phyloP scores from a whole-genome alignment of 2,888 invertebrate genomes.

The Morpho achilles region DNA sequence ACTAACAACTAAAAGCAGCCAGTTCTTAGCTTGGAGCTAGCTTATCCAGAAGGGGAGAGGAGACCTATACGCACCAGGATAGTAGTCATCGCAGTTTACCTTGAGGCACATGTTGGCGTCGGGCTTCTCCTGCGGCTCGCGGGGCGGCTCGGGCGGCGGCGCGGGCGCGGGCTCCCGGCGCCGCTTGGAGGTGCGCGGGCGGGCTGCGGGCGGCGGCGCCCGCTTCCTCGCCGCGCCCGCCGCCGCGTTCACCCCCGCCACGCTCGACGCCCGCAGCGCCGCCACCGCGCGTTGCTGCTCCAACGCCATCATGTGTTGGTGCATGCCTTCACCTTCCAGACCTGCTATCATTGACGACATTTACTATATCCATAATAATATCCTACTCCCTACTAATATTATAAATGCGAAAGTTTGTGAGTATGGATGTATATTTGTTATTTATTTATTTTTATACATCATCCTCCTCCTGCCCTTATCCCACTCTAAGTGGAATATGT shows the following conservation, averaged over 20 bases:
- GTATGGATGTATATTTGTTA: too few relatives aligned
- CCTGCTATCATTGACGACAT: conserved; percentile 35
- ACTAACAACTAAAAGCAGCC: too few relatives aligned
- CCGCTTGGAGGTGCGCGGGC: conserved; percentile 52
- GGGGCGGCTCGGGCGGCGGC: conserved; percentile 75
- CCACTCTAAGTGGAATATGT: too few relatives aligned
- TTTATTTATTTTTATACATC: too few relatives aligned
- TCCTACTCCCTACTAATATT: too few relatives aligned
- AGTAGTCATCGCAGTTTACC: conserved; percentile 46
- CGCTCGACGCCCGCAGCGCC: conserved; percentile 43
- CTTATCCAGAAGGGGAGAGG: too few relatives aligned
- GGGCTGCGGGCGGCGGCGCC: conserved; percentile 38
- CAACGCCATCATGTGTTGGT: conserved; percentile 79
- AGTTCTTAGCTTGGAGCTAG: too few relatives aligned
- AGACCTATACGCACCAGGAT: too few relatives aligned
- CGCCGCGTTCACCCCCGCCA: conserved; percentile 27
- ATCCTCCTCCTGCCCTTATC: too few relatives aligned
- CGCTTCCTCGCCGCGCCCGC: conserved; percentile 47
- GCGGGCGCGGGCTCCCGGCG: conserved; percentile 58
- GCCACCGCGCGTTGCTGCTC: conserved; percentile 78
- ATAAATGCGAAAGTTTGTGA: too few relatives aligned
- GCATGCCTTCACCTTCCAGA: conserved; percentile 76
- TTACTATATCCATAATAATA: too few relatives aligned
- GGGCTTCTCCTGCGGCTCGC: conserved; percentile 87
- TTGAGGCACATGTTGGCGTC: conserved; percentile 93